phyloP scores from a whole-genome alignment of 2,888 invertebrate species.

The Myathropa florea region DNA sequence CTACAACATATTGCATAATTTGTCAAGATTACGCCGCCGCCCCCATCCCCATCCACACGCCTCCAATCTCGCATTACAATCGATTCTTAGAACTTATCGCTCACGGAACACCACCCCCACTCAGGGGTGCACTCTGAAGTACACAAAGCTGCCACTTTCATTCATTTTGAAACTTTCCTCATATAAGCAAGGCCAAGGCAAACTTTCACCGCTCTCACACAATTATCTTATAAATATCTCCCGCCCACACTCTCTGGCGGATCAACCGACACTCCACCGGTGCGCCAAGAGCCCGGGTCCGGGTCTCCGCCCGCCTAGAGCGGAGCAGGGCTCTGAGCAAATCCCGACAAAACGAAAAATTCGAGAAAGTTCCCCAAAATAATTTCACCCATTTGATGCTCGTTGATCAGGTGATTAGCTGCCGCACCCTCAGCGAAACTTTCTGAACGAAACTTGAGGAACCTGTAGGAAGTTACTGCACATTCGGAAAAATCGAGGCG shows the following conservation, averaged over 20 bases:
- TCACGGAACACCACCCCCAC: neutral
- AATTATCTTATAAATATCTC: neutral
- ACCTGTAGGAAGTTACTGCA: too few species aligned
- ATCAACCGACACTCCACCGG: neutral
- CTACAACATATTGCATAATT: neutral
- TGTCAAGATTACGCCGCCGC: neutral
- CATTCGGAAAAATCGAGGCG: too few species aligned
- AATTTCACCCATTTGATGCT: slow-evolving; percentile 23
- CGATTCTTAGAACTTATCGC: neutral
- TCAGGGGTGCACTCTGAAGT: neutral
- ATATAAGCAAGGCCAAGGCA: neutral
- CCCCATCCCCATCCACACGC: neutral
- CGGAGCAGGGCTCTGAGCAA: too few species aligned
- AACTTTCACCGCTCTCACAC: neutral
- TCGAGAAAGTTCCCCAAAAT: slow-evolving; percentile 6
- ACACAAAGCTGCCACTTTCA: slow-evolving; percentile 8
- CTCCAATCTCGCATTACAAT: neutral
- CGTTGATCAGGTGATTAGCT: slow-evolving; percentile 29
- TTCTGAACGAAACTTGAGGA: too few species aligned
- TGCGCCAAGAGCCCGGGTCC: too few species aligned
- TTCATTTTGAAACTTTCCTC: neutral
- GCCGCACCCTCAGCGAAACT: neutral
- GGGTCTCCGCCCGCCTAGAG: too few species aligned
- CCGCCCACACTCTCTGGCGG: neutral
- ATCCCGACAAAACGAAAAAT: neutral